A percentile compares a stretch with the other conserved stretches of the same genome.
phyloP scores from a whole-genome alignment of 2,888 invertebrate genomes.

The Branchinecta sandiegonensis region DNA sequence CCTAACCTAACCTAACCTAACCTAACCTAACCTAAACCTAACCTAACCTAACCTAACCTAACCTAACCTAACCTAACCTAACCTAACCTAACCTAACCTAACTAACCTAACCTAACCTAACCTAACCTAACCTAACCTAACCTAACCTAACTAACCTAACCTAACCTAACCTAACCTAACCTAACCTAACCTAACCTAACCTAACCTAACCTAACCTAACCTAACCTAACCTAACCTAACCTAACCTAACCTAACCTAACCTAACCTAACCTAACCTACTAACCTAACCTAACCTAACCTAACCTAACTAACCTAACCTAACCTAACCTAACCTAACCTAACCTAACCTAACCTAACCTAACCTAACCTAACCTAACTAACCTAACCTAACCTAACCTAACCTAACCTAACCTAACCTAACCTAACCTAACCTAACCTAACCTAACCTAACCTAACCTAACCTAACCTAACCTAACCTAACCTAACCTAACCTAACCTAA shows the following conservation, averaged over 20 bases:
- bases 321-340: neutral
- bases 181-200: slow-evolving; percentile 23
- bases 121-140: slow-evolving; percentile 24
- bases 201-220: slow-evolving; percentile 23
- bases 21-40: too few species aligned
- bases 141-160: neutral
- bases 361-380: neutral
- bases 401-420: slow-evolving; percentile 11
- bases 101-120: slow-evolving; percentile 24
- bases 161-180: neutral
- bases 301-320: slow-evolving; percentile 7
- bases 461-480: slow-evolving; percentile 8
- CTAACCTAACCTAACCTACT: too few species aligned
- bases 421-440: slow-evolving; percentile 11
- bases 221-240: slow-evolving; percentile 25
- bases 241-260: slow-evolving; percentile 18
- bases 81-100: slow-evolving; percentile 23
- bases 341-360: neutral
- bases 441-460: slow-evolving; percentile 11
- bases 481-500: too few species aligned
- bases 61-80: slow-evolving; percentile 25
- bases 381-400: slow-evolving; percentile 11
- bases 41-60: neutral
- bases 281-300: neutral
- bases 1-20: too few species aligned